A percentile compares a stretch with the other conserved stretches of the same genome.
phyloP scores from a whole-genome alignment of 2,888 invertebrate species.

The Ametastegia equiseti region DNA sequence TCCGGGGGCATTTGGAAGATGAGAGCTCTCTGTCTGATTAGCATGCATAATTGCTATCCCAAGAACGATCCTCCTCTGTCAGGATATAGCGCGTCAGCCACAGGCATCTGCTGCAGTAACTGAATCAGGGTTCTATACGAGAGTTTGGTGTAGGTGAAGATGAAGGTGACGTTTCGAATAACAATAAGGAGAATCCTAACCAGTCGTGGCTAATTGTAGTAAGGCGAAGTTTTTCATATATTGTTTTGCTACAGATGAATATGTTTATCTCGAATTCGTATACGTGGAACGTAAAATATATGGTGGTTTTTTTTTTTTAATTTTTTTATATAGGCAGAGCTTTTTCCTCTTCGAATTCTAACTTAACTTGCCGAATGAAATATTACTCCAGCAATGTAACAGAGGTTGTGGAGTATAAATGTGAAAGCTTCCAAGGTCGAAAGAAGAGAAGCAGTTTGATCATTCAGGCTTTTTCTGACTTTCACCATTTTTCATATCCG shows the following conservation, averaged over 20 bases:
- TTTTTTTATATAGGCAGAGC: not conserved
- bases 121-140: too few relatives aligned
- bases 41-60: constrained; percentile 41
- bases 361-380: constrained; percentile 13
- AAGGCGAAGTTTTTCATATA: not conserved
- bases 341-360: not conserved
- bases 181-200: not conserved
- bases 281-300: too few relatives aligned
- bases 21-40: constrained; percentile 28
- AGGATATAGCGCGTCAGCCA: constrained; percentile 12
- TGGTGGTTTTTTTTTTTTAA: not conserved
- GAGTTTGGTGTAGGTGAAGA: not conserved
- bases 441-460: constrained; percentile 24
- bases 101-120: constrained; percentile 21
- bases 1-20: not conserved
- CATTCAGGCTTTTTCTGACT: constrained; percentile 7
- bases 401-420: not conserved
- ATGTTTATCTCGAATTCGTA: not conserved
- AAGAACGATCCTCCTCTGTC: constrained; percentile 13
- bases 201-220: not conserved
- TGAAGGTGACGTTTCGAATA: not conserved
- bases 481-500: not conserved
- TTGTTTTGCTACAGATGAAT: not conserved
- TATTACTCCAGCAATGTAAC: constrained; percentile 12
- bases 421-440: not conserved